Percentiles rank a stretch among this genome's conserved stretches.
phyloP scores from a whole-genome alignment of 2,113 vertebrate species.

The Pelobates fuscus region DNA sequence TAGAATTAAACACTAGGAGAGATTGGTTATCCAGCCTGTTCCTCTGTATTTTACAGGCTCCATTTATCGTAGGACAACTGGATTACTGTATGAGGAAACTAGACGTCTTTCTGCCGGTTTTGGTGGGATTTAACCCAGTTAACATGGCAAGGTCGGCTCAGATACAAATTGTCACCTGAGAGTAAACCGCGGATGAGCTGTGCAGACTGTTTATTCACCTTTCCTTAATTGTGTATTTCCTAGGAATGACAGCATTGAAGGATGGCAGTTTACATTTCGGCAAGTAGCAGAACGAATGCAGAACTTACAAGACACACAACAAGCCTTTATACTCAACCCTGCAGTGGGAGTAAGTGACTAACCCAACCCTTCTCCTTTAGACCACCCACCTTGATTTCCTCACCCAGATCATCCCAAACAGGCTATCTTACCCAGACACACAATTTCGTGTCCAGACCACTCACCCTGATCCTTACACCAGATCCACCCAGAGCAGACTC shows the following conservation, averaged over 20 bases:
- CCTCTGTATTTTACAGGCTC: conserved; percentile 73
- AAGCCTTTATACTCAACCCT: conserved; percentile 73
- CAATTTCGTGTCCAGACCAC: too few species aligned
- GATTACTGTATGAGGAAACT: conserved; percentile 72
- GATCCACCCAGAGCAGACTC: too few species aligned
- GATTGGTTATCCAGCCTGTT: too few species aligned
- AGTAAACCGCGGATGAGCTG: too few species aligned
- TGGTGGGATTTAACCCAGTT: conserved; percentile 75
- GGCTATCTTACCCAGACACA: too few species aligned
- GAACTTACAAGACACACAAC: conserved; percentile 58
- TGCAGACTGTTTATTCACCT: neutral
- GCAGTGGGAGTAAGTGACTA: conserved; percentile 67
- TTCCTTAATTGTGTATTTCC: neutral
- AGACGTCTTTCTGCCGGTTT: conserved; percentile 70
- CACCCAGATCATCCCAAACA: too few species aligned
- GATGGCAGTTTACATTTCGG: conserved; percentile 68
- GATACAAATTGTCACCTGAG: too few species aligned
- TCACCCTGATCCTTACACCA: too few species aligned
- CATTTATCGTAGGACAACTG: conserved; percentile 79
- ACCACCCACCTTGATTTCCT: too few species aligned
- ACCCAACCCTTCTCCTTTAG: too few species aligned
- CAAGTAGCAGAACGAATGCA: conserved; percentile 67
- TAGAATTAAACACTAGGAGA: too few species aligned
- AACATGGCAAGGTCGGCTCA: conserved; percentile 69
- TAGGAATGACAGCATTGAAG: conserved; percentile 69